Evolutionary conservation across 1,140 invertebrate species (phyloP), one percentile per base, ranked within the genome.

Genomic region (Cepaea nemoralis): DNA sequence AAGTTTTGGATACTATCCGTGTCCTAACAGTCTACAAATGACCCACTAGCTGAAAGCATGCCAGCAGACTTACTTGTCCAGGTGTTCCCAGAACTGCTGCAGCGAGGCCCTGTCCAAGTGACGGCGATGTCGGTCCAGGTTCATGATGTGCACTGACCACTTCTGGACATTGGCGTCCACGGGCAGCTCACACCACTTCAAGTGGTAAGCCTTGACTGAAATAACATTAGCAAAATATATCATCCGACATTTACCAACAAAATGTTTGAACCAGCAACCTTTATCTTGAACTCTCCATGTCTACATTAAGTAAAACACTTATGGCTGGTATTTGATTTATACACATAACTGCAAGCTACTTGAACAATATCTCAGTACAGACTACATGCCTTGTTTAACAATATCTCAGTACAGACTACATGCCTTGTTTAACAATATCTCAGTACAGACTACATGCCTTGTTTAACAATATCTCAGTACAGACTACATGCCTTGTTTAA

Each of bases 151-250:
- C 0, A 99, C 98, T 37, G 96, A 96, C 98, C 98, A 99, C 85
- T 97, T 96, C 37, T 94, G 95, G 50, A 99, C 97, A 91, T 99
- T 99, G 14, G 94, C 92, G 90, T 99, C 98, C 84, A 99, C 85
- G 88, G 95, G 96, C 94, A 98, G 95, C 92, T 99, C 98, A 88
- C 97, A 96, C 91, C 95, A 99, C 92, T 99, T 99, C 84, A 99
- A 93, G 92, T 99, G 98, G 93, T 99, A 99, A 55, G 97, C 98
- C 91, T 95, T 96, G 89, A 99, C 97, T 98, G 90, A 12, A 83
- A 63, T 63, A 27, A 31, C 2, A 63, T 19, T 12, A 48, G 45
- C 19, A 8, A 48, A 48, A 48, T n/a, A n/a, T n/a, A n/a, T 16
- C 50, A 55, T 16, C 16, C 50, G n/a, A 55, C 50, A 55, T 55